phyloP scores from a whole-genome alignment of 2,888 invertebrate species.

The Cantharis rustica region DNA sequence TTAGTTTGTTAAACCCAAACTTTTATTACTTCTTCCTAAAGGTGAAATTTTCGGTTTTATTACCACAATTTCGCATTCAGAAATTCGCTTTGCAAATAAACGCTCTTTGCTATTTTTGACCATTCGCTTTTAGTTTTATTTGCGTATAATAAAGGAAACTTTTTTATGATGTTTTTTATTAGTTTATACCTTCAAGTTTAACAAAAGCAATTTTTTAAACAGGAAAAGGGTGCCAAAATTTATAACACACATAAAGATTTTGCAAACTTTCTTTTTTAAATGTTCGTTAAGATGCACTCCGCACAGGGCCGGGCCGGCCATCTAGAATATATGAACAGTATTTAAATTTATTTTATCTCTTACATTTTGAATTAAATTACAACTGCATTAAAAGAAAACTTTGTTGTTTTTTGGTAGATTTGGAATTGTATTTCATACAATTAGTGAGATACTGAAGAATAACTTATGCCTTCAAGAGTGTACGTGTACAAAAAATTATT shows the following conservation, averaged over 20 bases:
- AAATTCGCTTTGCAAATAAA: not conserved
- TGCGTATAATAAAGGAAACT: not conserved
- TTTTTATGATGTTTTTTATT: not conserved
- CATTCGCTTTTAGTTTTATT: not conserved
- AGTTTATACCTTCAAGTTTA: not conserved
- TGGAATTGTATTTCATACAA: too few relatives aligned
- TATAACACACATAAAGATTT: not conserved
- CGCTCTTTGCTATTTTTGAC: not conserved
- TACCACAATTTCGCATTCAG: not conserved
- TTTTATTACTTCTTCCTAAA: not conserved
- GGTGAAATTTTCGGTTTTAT: not conserved
- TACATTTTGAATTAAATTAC: too few relatives aligned
- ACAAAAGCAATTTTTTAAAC: not conserved
- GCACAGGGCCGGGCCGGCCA: too few relatives aligned
- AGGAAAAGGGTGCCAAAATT: not conserved
- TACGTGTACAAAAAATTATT: too few relatives aligned
- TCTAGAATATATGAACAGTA: too few relatives aligned
- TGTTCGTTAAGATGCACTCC: not conserved
- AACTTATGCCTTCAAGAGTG: too few relatives aligned
- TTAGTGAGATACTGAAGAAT: too few relatives aligned
- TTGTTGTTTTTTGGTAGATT: too few relatives aligned
- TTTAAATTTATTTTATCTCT: too few relatives aligned
- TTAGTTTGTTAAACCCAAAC: not conserved
- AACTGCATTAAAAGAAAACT: too few relatives aligned
- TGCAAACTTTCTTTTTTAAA: not conserved